Percentiles rank a stretch among this genome's conserved stretches.
Conservation (phyloP, 2,888 invertebrate species). For the Spisula solida region DNA sequence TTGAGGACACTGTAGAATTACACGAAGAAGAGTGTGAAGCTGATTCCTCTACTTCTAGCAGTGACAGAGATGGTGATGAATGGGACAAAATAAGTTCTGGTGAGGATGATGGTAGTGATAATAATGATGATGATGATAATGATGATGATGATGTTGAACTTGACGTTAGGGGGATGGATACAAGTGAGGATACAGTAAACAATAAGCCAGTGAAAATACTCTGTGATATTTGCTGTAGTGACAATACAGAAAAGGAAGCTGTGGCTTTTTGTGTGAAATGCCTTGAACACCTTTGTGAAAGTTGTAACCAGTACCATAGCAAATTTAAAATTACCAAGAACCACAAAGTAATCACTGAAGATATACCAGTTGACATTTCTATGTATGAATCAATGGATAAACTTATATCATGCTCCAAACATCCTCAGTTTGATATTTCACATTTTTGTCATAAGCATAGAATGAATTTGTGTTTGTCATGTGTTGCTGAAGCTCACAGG, state of each 20-base stretch:
- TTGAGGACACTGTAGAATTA: neutral
- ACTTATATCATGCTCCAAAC: neutral
- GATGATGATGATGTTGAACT: neutral
- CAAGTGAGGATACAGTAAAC: neutral
- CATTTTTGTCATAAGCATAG: neutral
- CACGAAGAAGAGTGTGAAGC: neutral
- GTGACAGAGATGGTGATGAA: neutral
- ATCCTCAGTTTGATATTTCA: neutral
- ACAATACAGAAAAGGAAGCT: conserved; percentile 9
- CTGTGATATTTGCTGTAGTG: conserved; percentile 50
- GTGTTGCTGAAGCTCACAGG: neutral
- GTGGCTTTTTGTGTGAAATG: conserved; percentile 53
- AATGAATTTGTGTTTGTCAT: conserved; percentile 1
- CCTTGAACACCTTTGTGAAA: conserved; percentile 25
- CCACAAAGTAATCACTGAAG: neutral
- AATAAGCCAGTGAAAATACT: neutral
- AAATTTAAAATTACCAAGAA: neutral
- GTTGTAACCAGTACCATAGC: neutral
- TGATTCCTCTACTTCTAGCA: conserved; percentile 2
- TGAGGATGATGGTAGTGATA: neutral
- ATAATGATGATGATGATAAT: neutral
- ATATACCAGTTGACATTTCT: neutral
- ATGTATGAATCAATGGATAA: neutral
- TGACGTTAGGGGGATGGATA: neutral
- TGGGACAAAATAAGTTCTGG: neutral